Base-by-base conservation (phyloP, 2,888 invertebrate species). In the Drosophila nigritarsus region DNA sequence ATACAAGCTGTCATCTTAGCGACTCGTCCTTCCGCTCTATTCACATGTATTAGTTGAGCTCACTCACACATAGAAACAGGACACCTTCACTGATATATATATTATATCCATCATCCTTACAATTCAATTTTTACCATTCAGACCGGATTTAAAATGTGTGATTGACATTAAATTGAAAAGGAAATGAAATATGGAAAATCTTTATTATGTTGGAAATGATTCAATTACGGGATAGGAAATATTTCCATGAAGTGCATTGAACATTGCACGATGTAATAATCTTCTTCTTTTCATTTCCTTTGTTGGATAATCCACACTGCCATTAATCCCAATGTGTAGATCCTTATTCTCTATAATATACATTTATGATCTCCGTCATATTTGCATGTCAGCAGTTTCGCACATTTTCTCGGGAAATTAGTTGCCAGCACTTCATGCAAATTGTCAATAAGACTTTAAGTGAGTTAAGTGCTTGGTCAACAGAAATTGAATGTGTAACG, bases 371-470 rank as follows among this genome's bases (percentile, higher is more conserved):
- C 11, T 13, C 6, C 13, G 11, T 45, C n/a, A 38, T 67, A 20
- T 68, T 38, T 49, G 32, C n/a, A 13, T 30, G 32, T 42, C 27
- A 36, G 24, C 42, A n/a, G 48, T 15, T 59, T 48, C 7, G n/a
- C 58, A 53, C 56, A 34, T 36, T 38, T 58, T 27, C 3, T 20
- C 2, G 3, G 20, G 24, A 42, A 56, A 27, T 60, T 9, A 51
- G 60, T 11, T 66, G 59, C 18, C 13, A 42, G 4, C 34, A 61
- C 64, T 68, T 65, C 78, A 58, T 63, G 65, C 65, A 66, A 83
- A 80, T 73, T 78, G 75, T 75, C 72, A 69, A 78, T 80, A 67
- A 78, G n/a, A 53, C 60, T 56, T 71, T 54, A 59, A 82, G 75
- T 73, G 69, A 67, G 42, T 73, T 54, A 65, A 83, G 68, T 75